These are phyloP conservation scores for Philopedon plagiatum DNA, from an alignment of 2,888 invertebrate species.

Conservation along the genomic window DNA sequence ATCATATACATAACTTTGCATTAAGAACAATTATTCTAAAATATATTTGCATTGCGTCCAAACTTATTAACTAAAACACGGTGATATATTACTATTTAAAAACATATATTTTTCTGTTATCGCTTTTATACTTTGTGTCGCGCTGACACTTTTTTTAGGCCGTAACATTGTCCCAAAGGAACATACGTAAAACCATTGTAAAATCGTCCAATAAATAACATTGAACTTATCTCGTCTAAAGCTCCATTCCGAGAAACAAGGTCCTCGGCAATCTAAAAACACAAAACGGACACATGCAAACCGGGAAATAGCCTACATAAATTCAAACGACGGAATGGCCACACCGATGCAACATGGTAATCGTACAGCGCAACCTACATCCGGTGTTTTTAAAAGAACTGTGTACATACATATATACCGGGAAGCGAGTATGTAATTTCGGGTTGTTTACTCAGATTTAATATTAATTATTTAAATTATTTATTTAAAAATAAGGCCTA, in stretches of 20 bases:
- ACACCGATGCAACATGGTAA: conserved; percentile 25
- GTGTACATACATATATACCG: too few relatives aligned
- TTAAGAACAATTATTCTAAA: too few relatives aligned
- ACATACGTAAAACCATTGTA: conserved; percentile 1
- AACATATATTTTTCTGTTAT: too few relatives aligned
- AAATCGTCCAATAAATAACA: conserved; percentile 26
- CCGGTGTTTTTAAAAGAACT: conserved; percentile 15
- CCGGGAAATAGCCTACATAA: conserved; percentile 41
- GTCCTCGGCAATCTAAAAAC: conserved; percentile 33
- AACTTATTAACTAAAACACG: too few relatives aligned
- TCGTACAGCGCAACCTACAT: conserved; percentile 9
- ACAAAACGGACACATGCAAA: conserved; percentile 32
- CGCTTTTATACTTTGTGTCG: too few relatives aligned
- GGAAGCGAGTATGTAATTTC: too few relatives aligned
- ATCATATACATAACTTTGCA: too few relatives aligned
- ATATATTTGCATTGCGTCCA: too few relatives aligned
- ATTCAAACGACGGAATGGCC: conserved; percentile 27
- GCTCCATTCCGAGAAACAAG: conserved; percentile 35
- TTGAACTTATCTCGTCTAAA: conserved; percentile 12
- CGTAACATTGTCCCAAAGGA: background rate
- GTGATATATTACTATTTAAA: too few relatives aligned
- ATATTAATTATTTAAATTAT: too few relatives aligned
- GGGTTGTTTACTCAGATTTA: too few relatives aligned
- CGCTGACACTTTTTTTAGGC: background rate
- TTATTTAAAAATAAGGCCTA: too few relatives aligned